Conservation (phyloP, 2,797 vertebrate species). For the Todus mexicanus region DNA sequence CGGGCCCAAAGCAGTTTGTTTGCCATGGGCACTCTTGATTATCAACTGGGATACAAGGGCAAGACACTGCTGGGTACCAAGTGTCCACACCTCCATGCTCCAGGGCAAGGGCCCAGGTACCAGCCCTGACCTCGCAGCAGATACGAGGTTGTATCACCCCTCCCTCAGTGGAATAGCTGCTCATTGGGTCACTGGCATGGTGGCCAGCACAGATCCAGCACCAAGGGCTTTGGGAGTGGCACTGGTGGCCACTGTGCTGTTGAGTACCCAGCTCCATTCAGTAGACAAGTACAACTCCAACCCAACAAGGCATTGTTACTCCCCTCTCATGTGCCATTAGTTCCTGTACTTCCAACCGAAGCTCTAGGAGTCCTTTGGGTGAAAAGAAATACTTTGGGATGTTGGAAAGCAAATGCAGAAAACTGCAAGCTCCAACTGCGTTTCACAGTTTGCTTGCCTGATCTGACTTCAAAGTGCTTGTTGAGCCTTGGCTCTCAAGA, state of each 20-base stretch:
- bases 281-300: not conserved
- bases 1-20: not conserved
- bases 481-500: not conserved
- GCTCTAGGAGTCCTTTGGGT: not conserved
- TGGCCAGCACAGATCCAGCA: not conserved
- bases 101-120: not conserved
- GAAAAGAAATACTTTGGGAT: not conserved
- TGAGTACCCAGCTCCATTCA: not conserved
- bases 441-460: not conserved
- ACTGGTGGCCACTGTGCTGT: not conserved
- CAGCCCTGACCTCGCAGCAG: not conserved
- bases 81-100: not conserved
- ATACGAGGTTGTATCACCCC: accelerated
- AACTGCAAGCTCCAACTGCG: not conserved
- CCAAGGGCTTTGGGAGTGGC: not conserved
- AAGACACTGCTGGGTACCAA: not conserved
- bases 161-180: not conserved
- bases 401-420: not conserved
- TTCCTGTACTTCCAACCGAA: not conserved
- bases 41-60: not conserved
- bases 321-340: not conserved
- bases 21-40: not conserved
- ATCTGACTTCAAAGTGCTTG: not conserved
- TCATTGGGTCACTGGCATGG: not conserved
- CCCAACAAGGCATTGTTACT: not conserved